Base-by-base conservation (phyloP, 2,113 vertebrate species). In the Istiophorus platypterus region DNA sequence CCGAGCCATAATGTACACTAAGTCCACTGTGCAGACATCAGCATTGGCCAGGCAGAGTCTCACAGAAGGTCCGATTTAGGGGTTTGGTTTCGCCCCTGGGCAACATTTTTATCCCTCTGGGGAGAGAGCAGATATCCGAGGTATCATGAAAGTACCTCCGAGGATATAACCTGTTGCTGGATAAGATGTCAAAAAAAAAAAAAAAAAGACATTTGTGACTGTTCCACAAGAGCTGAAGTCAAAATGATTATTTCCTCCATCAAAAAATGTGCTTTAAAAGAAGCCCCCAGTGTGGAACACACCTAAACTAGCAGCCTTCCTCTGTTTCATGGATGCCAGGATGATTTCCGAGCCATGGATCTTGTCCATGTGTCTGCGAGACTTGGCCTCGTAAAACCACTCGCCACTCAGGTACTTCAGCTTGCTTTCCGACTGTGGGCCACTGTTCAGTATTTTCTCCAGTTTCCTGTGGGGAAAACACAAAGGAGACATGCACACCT, bases 371-470 rank as follows among this genome's bases (percentile, higher is more conserved):
- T 99, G 98, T 63, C 98, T 95, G 86, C 90, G 97, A 5, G 97
- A 96, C 81, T 99, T 98, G 47, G 94, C 97, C 88, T 98, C 96
- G 27, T 99, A 99, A 94, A 99, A 99, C 98, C 98, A 99, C 27
- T 99, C 96, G 17, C 98, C 98, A 0, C 96, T 97, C 95, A 98
- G 95, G 82, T 97, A 97, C 94, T 97, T 99, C 3, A 96, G 91
- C 68, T 96, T 95, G 59, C 89, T 81, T 2, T 92, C 93, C 31
- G 96, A 87, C 61, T 94, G 89, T 2, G 86, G 51, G 8, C 14
- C 17, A 1, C 22, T 65, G 49, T 49, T 59, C 78, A 94, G 76
- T 76, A 94, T 90, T 79, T 94, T 93, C 90, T 96, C 95, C 89
- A 99, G 94, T 69, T 96, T 95, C 76, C 98, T 99, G 84, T 58